Percentiles rank a stretch among this genome's conserved stretches.
phyloP scores from a whole-genome alignment of 2,888 invertebrate species.

The Cantharis rufa region DNA sequence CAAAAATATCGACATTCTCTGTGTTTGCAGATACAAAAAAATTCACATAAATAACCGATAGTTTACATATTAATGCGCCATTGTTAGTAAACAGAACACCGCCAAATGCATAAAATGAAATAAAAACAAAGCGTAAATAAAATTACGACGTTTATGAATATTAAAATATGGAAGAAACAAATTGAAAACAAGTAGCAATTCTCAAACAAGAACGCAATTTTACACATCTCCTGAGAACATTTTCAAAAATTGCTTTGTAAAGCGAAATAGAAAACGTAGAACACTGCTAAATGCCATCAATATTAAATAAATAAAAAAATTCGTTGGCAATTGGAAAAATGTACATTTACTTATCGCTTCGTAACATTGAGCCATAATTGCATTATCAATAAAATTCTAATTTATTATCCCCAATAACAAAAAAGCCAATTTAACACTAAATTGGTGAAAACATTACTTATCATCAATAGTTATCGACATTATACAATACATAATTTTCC shows the following conservation, averaged over 20 bases:
- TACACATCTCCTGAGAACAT: not conserved
- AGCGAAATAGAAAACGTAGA: not conserved
- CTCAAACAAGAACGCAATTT: not conserved
- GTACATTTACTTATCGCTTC: not conserved
- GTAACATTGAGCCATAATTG: not conserved
- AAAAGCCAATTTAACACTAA: not conserved
- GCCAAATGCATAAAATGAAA: not conserved
- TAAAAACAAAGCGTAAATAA: not conserved
- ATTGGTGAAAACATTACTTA: not conserved
- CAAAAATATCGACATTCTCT: not conserved
- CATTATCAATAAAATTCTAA: not conserved
- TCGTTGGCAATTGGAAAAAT: not conserved
- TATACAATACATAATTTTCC: not conserved
- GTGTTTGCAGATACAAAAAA: not conserved
- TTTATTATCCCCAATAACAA: not conserved
- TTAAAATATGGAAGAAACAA: not conserved
- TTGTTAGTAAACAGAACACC: not conserved
- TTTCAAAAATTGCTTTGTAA: not conserved
- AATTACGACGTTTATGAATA: not conserved
- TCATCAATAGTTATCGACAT: not conserved
- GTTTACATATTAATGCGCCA: not conserved
- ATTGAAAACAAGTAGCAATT: not conserved
- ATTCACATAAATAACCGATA: not conserved
- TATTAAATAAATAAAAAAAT: not conserved
- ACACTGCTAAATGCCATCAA: not conserved